Evolutionary conservation across 92 coral and sea anemone species (phyloP).

Genomic region (Bergia sp.): DNA sequence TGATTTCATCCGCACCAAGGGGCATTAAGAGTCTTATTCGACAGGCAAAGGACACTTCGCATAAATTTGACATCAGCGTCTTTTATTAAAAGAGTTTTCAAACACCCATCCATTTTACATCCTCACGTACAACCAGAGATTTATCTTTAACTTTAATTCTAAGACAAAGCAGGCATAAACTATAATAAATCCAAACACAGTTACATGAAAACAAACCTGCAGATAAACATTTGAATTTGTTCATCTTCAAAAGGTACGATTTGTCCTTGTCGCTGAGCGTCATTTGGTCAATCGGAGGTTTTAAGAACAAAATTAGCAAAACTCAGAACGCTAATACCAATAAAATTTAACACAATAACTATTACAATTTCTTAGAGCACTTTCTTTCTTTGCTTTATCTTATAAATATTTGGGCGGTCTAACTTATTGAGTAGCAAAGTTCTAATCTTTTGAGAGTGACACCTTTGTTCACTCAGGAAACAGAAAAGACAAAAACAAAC

Average conservation of each 20-base stretch:
- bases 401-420: constrained; percentile 51
- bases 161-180: background rate
- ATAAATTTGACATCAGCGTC: constrained; percentile 40
- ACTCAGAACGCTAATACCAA: constrained; percentile 31
- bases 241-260: constrained; percentile 32
- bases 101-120: constrained; percentile 32
- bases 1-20: background rate
- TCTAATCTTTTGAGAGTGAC: constrained; percentile 43
- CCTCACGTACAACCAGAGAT: constrained; percentile 3
- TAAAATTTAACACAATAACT: constrained; percentile 46
- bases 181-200: background rate
- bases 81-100: constrained; percentile 34
- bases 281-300: background rate
- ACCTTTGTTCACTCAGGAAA: constrained; percentile 47
- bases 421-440: constrained; percentile 34
- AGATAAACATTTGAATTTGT: constrained; percentile 23
- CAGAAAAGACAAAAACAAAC: constrained; percentile 40
- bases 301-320: constrained; percentile 40
- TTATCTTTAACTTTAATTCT: constrained; percentile 17
- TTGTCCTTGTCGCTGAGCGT: constrained; percentile 15
- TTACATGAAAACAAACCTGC: background rate
- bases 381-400: constrained; percentile 42
- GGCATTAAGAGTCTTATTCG: background rate
- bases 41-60: constrained; percentile 23
- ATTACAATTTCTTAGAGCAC: constrained; percentile 44